These are phyloP conservation scores for Ichneumon xanthorius DNA, from an alignment of 2,888 invertebrate species.

Conservation along the genomic window DNA sequence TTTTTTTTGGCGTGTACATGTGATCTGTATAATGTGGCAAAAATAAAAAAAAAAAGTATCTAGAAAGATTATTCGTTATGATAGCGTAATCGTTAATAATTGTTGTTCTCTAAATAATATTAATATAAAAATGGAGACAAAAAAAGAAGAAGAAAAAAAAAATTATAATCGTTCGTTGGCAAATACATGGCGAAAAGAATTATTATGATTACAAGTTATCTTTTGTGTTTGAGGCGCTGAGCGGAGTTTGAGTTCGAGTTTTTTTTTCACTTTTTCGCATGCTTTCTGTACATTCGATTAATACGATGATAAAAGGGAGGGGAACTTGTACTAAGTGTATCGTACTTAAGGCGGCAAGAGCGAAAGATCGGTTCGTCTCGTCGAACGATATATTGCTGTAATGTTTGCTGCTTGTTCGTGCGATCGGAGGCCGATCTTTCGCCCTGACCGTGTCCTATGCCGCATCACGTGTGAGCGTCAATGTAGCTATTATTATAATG, in stretches of 20 bases:
- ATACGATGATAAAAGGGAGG: slow-evolving; percentile 60
- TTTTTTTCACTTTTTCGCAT: slow-evolving; percentile 66
- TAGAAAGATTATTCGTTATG: slow-evolving; percentile 83
- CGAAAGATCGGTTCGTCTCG: slow-evolving; percentile 55
- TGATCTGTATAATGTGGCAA: slow-evolving; percentile 43
- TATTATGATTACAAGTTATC: slow-evolving; percentile 79
- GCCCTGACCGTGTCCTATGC: slow-evolving; percentile 35
- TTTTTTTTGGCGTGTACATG: slow-evolving; percentile 31
- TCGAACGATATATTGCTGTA: slow-evolving; percentile 37
- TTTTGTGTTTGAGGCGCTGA: slow-evolving; percentile 82
- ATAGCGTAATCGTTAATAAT: slow-evolving; percentile 81
- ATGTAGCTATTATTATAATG: slow-evolving; percentile 71
- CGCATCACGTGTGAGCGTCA: slow-evolving; percentile 50
- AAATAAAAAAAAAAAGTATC: slow-evolving; percentile 78
- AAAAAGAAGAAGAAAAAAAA: slow-evolving; percentile 75
- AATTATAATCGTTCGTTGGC: slow-evolving; percentile 83
- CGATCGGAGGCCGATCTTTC: slow-evolving; percentile 55
- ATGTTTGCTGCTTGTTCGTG: slow-evolving; percentile 17
- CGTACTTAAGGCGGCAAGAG: slow-evolving; percentile 73
- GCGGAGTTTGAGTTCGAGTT: slow-evolving; percentile 78
- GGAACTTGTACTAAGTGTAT: slow-evolving; percentile 80
- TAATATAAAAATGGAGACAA: slow-evolving; percentile 79
- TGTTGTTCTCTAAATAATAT: slow-evolving; percentile 81
- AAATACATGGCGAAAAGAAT: slow-evolving; percentile 84
- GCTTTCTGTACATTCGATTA: slow-evolving; percentile 71